phyloP scores from a whole-genome alignment of 2,113 vertebrate genomes.

The Toxotes jaculatrix region DNA sequence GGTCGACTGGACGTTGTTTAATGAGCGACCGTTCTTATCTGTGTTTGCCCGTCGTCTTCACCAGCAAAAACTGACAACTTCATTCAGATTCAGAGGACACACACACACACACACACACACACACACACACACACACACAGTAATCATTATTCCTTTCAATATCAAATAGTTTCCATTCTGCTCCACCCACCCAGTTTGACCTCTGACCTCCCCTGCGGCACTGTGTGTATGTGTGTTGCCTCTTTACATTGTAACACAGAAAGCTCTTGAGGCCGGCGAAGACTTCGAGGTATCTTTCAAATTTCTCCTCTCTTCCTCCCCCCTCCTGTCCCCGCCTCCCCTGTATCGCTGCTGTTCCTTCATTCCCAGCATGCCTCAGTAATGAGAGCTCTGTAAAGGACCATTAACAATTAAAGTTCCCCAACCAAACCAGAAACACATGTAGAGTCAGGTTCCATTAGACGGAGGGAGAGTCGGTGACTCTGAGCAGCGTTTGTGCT shows the following conservation, averaged over 20 bases:
- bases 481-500: neutral
- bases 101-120: neutral
- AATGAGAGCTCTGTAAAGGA: conserved; percentile 34
- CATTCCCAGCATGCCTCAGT: conserved; percentile 70
- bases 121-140: conserved; percentile 15
- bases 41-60: no score
- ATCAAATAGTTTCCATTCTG: conserved; percentile 48
- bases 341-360: neutral
- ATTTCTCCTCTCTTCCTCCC: conserved; percentile 14
- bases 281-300: conserved; percentile 57
- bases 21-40: no score
- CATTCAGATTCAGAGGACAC: neutral
- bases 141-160: conserved; percentile 50
- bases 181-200: conserved; percentile 64
- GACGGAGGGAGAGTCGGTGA: neutral
- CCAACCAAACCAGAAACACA: conserved; percentile 41
- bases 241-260: neutral
- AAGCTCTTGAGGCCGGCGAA: conserved; percentile 44
- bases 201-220: conserved; percentile 55
- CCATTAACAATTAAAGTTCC: conserved; percentile 43
- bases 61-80: neutral
- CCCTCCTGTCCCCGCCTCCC: neutral
- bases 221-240: conserved; percentile 5
- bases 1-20: neutral
- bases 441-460: conserved; percentile 14